Conservation (phyloP, 2,797 vertebrate genomes). For the Chelon labrosus region DNA sequence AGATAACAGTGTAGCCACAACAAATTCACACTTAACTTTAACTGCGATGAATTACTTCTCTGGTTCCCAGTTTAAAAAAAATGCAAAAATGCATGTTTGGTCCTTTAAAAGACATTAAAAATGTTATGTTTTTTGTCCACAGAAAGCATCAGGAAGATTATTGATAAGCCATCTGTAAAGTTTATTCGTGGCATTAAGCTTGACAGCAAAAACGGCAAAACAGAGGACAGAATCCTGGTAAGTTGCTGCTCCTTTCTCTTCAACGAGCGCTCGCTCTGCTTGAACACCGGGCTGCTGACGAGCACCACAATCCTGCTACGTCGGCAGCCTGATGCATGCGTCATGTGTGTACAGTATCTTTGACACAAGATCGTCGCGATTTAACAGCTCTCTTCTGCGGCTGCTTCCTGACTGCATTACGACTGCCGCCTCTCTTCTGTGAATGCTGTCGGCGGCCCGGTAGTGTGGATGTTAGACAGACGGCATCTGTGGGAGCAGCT, state of each 20-base stretch:
- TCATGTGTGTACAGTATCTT: conserved; percentile 50
- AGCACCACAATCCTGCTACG: conserved; percentile 33
- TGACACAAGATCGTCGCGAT: conserved; percentile 39
- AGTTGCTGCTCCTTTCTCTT: conserved; percentile 62
- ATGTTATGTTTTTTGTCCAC: conserved; percentile 42
- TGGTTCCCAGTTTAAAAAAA: not conserved
- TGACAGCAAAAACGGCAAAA: conserved; percentile 90
- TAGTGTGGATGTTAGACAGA: conserved; percentile 64
- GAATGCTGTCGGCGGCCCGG: conserved; percentile 28
- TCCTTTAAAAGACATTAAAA: not conserved
- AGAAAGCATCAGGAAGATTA: conserved; percentile 91
- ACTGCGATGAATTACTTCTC: conserved; percentile 7
- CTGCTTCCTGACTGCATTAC: conserved; percentile 33
- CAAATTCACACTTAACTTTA: conserved; percentile 16
- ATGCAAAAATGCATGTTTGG: not conserved
- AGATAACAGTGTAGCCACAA: not conserved
- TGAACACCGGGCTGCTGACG: conserved; percentile 16
- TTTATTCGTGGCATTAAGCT: conserved; percentile 88
- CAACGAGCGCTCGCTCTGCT: not conserved
- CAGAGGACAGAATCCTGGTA: conserved; percentile 92
- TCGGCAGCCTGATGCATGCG: conserved; percentile 38
- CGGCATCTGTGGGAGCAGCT: conserved; percentile 45
- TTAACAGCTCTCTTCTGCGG: conserved; percentile 20
- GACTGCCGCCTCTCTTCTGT: conserved; percentile 25
- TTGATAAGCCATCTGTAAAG: conserved; percentile 89